A percentile compares a stretch with the other conserved stretches of the same genome.
phyloP scores from a whole-genome alignment of 1,140 invertebrate species.

The Idris sp. region DNA sequence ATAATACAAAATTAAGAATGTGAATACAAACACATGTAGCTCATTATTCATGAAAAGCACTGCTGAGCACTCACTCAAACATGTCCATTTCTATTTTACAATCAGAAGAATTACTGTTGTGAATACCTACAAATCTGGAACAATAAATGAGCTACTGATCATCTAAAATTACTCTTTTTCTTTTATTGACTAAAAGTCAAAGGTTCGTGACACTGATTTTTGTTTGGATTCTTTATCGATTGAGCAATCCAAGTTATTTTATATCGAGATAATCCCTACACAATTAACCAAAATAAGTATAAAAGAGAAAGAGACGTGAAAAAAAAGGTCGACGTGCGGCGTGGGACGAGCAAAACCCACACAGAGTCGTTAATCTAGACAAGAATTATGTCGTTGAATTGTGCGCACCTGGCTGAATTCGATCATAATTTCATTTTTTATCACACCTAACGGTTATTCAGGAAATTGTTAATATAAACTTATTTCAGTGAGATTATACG shows the following conservation, averaged over 20 bases:
- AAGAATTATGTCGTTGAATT: conserved; percentile 53
- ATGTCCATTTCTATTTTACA: no score
- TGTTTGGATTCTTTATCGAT: no score
- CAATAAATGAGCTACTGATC: no score
- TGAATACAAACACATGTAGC: conserved; percentile 40
- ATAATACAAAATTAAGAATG: conserved; percentile 9
- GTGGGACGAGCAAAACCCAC: conserved; percentile 53
- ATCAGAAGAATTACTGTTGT: no score
- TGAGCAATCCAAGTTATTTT: conserved; percentile 28
- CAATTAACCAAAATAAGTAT: conserved; percentile 34
- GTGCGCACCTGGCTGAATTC: conserved; percentile 46
- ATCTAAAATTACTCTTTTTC: no score
- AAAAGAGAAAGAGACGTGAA: conserved; percentile 30
- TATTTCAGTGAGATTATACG: no score
- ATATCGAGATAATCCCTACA: conserved; percentile 34
- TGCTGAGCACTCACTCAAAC: no score
- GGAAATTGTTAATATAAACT: background rate
- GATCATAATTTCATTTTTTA: conserved; percentile 54
- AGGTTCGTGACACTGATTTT: no score
- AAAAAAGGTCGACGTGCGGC: conserved; percentile 36
- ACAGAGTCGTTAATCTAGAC: conserved; percentile 52
- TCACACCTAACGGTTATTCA: conserved; percentile 25
- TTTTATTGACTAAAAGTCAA: no score
- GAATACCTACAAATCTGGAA: no score
- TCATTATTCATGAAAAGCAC: no score